phyloP scores from a whole-genome alignment of 2,113 vertebrate genomes.

The Ascaphus truei region DNA sequence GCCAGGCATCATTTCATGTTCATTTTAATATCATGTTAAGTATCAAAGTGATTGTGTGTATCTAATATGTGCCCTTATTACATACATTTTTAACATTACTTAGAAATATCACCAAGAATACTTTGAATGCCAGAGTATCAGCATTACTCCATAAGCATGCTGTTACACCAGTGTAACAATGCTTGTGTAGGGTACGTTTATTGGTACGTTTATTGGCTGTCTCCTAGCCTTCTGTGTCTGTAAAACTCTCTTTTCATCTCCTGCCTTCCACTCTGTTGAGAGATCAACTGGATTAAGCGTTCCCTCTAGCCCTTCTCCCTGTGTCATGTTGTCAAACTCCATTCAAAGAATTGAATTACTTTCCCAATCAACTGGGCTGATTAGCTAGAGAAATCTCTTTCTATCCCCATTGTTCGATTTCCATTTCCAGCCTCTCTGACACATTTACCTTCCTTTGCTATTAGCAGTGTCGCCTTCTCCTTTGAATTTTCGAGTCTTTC shows the following conservation, averaged over 20 bases:
- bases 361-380: slow-evolving; percentile 34
- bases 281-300: slow-evolving; percentile 34
- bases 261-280: background rate
- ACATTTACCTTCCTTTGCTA: slow-evolving; percentile 30
- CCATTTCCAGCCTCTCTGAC: slow-evolving; percentile 13
- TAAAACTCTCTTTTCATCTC: background rate
- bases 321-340: slow-evolving; percentile 25
- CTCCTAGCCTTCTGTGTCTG: background rate
- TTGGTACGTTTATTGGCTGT: background rate
- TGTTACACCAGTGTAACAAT: too few species aligned
- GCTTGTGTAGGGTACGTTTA: too few species aligned
- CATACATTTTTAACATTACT: too few species aligned
- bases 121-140: too few species aligned
- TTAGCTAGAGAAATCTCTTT: slow-evolving; percentile 30
- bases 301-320: slow-evolving; percentile 8
- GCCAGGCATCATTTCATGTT: too few species aligned
- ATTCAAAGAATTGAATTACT: slow-evolving; percentile 33
- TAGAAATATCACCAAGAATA: too few species aligned
- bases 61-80: too few species aligned
- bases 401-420: slow-evolving; percentile 15
- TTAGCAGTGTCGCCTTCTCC: slow-evolving; percentile 8
- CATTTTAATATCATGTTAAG: too few species aligned
- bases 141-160: too few species aligned
- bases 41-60: too few species aligned
- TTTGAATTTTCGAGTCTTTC: slow-evolving; percentile 4